Base-by-base conservation (phyloP, 2,888 invertebrate species). In the Leptopilina syphax region DNA sequence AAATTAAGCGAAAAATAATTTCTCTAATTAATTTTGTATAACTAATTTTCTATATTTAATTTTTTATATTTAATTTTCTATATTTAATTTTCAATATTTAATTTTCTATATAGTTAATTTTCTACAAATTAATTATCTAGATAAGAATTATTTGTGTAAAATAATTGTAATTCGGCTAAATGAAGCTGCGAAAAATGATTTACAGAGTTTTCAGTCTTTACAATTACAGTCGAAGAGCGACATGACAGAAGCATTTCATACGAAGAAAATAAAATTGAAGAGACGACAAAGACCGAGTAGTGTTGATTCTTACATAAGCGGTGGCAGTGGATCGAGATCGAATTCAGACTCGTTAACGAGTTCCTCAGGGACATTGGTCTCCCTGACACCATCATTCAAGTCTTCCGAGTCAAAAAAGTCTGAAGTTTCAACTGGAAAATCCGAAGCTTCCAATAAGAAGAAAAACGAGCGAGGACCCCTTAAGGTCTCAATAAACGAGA, bases 401-500 rank as follows among this genome's bases (percentile, higher is more conserved):
- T 90, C 89, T 0, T 86, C 86, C 1, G 84, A 83, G 66, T 88
- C 89, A 1, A 82, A 84, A 47, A 84, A 82, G 60, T 88, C 88
- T 18, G 87, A 87, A 54, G 86, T 85, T 50, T 88, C 86, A 5
- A 83, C 81, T 54, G 86, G 86, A 9, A 88, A 85, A 78, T 81
- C 82, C 77, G 87, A 88, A 65, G 76, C 83, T 8, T 87, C 86
- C n/a, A 87, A 87, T 80, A 92, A 91, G 81, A 91, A 90, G 57
- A 92, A 87, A 80, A 81, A 67, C n/a, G 89, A 91, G 68, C 87
- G 90, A 1, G 88, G 91, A 1, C 87, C 90, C 2, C 85, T 92
- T 9, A 90, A 91, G 65, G 92, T 93, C 66, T 92, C 93, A 76
- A 93, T 93, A 81, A 93, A 93, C 80, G 93, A 93, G 81, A 92